phyloP scores from a whole-genome alignment of 2,797 vertebrate species.

The Sebastes steindachneri region DNA sequence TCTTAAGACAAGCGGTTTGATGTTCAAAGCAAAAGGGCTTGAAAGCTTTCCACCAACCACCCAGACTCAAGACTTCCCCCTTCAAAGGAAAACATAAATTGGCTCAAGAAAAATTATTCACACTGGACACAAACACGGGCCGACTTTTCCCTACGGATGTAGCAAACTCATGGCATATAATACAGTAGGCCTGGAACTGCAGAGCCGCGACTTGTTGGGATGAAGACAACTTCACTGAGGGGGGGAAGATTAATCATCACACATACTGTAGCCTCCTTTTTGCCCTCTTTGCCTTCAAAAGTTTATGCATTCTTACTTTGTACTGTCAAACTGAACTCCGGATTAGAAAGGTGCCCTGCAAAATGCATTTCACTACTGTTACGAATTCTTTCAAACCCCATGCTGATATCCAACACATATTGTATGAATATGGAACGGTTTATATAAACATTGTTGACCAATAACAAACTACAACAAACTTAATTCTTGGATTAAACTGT shows the following conservation, averaged over 20 bases:
- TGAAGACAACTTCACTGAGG: constrained; percentile 37
- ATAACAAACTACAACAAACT: background rate
- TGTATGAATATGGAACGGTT: background rate
- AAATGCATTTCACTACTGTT: background rate
- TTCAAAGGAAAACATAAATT: constrained; percentile 77
- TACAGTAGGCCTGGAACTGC: constrained; percentile 45
- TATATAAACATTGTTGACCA: background rate
- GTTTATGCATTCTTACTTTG: constrained; percentile 44
- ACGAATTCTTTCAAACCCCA: background rate
- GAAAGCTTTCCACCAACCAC: constrained; percentile 73
- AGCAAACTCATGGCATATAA: constrained; percentile 53
- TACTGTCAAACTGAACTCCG: constrained; percentile 37
- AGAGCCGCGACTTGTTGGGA: constrained; percentile 49
- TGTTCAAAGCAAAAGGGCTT: constrained; percentile 75
- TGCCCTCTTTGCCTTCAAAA: background rate
- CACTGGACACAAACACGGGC: constrained; percentile 70
- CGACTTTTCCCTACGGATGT: constrained; percentile 48
- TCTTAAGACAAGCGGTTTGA: constrained; percentile 78
- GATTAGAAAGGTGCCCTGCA: constrained; percentile 4
- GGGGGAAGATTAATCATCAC: constrained; percentile 53
- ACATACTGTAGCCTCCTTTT: constrained; percentile 1
- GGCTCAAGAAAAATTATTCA: constrained; percentile 70
- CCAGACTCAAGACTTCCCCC: constrained; percentile 65
- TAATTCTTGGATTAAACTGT: background rate
- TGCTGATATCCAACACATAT: background rate